These are phyloP conservation scores for Phylloscopus trochilus DNA, from an alignment of 2,113 vertebrate species.

Conservation along the genomic window DNA sequence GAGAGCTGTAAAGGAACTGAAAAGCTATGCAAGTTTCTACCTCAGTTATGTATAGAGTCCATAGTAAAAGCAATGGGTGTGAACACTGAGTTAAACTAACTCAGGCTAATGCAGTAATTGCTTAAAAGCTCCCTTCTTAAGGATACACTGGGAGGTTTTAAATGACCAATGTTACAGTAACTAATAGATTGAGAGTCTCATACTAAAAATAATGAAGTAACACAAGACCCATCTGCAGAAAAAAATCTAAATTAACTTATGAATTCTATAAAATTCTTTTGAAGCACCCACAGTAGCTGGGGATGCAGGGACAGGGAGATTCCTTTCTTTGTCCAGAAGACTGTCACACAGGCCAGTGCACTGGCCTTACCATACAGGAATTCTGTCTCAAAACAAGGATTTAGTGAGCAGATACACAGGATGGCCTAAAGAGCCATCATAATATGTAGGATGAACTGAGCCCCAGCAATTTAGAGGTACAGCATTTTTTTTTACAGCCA, in stretches of 20 bases:
- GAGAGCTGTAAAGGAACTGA: background rate
- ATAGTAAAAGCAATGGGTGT: background rate
- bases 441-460: background rate
- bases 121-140: background rate
- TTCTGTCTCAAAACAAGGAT: background rate
- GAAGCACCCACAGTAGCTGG: background rate
- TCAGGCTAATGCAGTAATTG: rapidly evolving
- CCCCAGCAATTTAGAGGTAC: background rate
- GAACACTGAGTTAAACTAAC: background rate
- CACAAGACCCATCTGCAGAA: background rate
- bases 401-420: background rate
- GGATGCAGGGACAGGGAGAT: background rate
- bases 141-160: background rate
- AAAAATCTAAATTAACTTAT: background rate
- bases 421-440: background rate
- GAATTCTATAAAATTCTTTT: background rate
- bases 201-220: background rate
- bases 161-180: background rate
- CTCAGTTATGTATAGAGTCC: background rate
- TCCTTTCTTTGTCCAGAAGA: background rate
- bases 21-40: background rate
- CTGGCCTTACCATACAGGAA: background rate
- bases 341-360: rapidly evolving
- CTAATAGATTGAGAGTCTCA: background rate
- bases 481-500: background rate